Conservation (phyloP, 2,113 vertebrate genomes). For the Oreocharis arfaki region DNA sequence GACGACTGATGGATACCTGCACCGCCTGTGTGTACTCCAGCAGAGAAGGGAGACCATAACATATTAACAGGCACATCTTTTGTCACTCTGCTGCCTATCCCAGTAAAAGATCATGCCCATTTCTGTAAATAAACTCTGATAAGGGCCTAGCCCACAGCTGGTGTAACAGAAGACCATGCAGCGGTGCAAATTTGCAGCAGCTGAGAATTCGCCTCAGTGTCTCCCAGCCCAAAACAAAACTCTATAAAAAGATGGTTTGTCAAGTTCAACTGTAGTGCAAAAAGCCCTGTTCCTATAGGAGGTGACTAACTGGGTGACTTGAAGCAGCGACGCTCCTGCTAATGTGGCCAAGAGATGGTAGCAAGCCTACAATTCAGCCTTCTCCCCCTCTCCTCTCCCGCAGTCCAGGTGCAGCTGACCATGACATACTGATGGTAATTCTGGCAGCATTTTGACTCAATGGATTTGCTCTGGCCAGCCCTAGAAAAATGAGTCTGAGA, state of each 20-base stretch:
- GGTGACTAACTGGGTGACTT: background rate
- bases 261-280: conserved; percentile 11
- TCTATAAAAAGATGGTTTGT: conserved; percentile 49
- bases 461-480: background rate
- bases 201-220: conserved; percentile 37
- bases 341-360: background rate
- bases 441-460: background rate
- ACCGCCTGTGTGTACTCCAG: background rate
- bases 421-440: background rate
- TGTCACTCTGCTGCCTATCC: background rate
- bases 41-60: background rate
- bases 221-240: background rate
- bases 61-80: background rate
- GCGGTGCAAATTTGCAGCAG: conserved; percentile 47
- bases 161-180: conserved; percentile 14
- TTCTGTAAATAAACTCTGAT: conserved; percentile 32
- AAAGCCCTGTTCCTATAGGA: background rate
- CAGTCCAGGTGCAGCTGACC: background rate
- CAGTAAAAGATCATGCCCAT: background rate
- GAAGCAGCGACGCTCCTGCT: background rate
- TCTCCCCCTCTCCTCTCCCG: background rate
- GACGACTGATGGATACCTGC: background rate
- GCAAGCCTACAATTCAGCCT: background rate
- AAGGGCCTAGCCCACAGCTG: conserved; percentile 16
- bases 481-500: background rate